These are phyloP conservation scores for Bellardia pandia DNA, from an alignment of 2,888 invertebrate genomes.

Conservation along the genomic window DNA sequence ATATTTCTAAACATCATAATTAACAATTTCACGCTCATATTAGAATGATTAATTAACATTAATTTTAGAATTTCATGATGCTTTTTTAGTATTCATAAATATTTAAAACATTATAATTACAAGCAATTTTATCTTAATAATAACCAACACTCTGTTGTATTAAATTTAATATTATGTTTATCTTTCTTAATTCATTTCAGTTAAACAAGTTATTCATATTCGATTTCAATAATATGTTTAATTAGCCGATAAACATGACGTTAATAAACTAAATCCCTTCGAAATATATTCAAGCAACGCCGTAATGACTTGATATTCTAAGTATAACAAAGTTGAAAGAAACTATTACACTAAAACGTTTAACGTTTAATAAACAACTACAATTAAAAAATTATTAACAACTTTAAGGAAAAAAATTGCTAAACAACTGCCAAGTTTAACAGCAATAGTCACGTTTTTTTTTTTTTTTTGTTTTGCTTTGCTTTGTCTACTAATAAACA, in stretches of 20 bases:
- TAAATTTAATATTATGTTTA: not conserved
- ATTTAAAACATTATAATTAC: not conserved
- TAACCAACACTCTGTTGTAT: not conserved
- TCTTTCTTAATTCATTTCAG: slow-evolving; percentile 42
- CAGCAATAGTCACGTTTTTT: slow-evolving; percentile 23
- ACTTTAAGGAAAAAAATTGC: not conserved
- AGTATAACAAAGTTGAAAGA: slow-evolving; percentile 7
- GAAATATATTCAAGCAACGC: slow-evolving; percentile 30
- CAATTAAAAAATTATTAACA: slow-evolving; percentile 8
- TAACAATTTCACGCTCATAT: slow-evolving; percentile 11
- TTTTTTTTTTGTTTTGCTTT: too few species aligned
- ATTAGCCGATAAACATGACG: slow-evolving; percentile 13
- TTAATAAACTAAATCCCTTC: slow-evolving; percentile 35
- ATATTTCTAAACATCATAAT: not conserved
- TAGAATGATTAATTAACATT: not conserved
- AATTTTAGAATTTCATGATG: not conserved
- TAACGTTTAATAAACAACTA: not conserved
- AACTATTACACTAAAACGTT: slow-evolving; percentile 20
- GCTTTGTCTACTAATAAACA: not conserved
- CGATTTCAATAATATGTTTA: slow-evolving; percentile 12
- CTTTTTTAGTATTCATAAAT: not conserved
- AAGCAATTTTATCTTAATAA: not conserved
- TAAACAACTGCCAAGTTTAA: slow-evolving; percentile 18
- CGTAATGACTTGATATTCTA: not conserved
- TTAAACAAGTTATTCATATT: slow-evolving; percentile 22